Conservation (phyloP, 2,888 invertebrate species). For the Zonitis immaculata region DNA sequence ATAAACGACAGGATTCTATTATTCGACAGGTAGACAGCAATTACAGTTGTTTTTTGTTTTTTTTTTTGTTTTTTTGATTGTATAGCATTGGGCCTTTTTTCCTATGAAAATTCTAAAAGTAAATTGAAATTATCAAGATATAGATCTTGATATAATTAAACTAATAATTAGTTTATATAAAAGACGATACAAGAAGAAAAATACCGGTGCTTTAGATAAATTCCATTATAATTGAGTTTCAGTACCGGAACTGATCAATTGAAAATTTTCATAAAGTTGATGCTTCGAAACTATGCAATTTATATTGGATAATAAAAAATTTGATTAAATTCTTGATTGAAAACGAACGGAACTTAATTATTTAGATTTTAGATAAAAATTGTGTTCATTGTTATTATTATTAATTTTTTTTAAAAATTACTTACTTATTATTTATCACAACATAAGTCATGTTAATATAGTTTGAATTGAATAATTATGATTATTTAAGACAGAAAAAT, state of each 20-base stretch:
- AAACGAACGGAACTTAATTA: background rate
- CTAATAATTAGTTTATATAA: background rate
- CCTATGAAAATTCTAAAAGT: no score
- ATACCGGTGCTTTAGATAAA: background rate
- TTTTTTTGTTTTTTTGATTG: slow-evolving; percentile 7
- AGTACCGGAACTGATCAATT: background rate
- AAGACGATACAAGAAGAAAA: background rate
- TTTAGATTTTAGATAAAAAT: background rate
- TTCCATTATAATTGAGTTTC: background rate
- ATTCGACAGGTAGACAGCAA: slow-evolving; percentile 17
- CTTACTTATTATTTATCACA: slow-evolving; percentile 33
- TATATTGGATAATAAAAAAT: background rate
- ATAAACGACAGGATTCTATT: slow-evolving; percentile 11
- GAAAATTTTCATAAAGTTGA: background rate
- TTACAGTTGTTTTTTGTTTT: no score
- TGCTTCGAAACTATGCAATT: background rate
- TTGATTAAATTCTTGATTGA: background rate
- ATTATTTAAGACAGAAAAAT: no score
- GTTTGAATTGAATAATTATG: background rate
- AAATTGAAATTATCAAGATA: background rate
- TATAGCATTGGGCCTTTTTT: no score
- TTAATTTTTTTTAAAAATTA: slow-evolving; percentile 7
- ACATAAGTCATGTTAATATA: slow-evolving; percentile 34
- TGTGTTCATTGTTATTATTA: background rate
- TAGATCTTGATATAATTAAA: background rate